phyloP scores from a whole-genome alignment of 2,113 vertebrate genomes.

The Anolis sagrei region DNA sequence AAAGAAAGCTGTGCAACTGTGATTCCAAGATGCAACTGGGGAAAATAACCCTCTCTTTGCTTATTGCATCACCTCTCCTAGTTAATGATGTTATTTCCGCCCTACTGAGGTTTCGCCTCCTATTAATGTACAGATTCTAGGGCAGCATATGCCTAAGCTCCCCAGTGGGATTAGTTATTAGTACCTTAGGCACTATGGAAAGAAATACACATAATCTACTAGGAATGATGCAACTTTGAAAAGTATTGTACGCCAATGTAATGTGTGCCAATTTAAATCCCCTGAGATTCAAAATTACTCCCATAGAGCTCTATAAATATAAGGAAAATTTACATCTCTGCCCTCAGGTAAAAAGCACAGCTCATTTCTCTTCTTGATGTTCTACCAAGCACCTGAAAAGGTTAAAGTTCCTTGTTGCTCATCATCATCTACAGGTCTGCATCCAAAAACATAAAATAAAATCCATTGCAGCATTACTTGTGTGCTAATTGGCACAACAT shows the following conservation, averaged over 20 bases:
- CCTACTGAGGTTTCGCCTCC: constrained; percentile 50
- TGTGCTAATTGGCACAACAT: constrained; percentile 50
- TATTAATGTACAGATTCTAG: constrained; percentile 69
- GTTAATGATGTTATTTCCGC: not conserved
- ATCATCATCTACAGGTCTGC: constrained; percentile 16
- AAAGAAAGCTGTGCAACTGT: not conserved
- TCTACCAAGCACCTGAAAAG: fast-evolving
- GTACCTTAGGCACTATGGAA: constrained; percentile 50
- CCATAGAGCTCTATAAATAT: not conserved
- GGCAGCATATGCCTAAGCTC: constrained; percentile 49
- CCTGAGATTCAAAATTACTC: fast-evolving
- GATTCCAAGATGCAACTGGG: not conserved
- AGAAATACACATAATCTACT: constrained; percentile 41
- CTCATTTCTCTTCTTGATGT: not conserved
- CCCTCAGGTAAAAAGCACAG: constrained; percentile 12
- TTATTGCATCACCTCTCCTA: constrained; percentile 7
- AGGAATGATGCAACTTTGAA: constrained; percentile 70
- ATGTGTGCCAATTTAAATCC: constrained; percentile 55
- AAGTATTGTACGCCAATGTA: constrained; percentile 21
- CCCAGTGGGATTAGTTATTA: constrained; percentile 57
- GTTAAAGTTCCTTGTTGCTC: not conserved
- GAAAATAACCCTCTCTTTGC: not conserved
- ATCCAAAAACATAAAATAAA: constrained; percentile 14
- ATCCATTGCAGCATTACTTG: not conserved
- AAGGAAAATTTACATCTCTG: constrained; percentile 16